Percentiles rank a stretch among this genome's conserved stretches.
Conservation (phyloP, 2,888 invertebrate genomes). For the Papilio elwesi region DNA sequence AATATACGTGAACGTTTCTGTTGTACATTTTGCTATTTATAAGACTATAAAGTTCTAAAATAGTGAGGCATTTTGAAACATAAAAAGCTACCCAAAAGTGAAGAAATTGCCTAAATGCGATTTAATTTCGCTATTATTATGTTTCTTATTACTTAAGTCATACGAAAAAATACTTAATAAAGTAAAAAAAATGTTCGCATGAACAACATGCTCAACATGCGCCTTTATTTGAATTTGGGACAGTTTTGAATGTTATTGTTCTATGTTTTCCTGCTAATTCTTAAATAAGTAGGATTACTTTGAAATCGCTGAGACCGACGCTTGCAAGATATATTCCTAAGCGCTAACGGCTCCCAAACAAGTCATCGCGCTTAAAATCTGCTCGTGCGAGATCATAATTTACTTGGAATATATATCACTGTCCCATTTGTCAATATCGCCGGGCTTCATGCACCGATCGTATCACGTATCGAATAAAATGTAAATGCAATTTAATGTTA, state of each 20-base stretch:
- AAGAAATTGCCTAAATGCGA: too few species aligned
- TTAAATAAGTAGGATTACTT: background rate
- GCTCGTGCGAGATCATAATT: constrained; percentile 19
- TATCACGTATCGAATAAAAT: constrained; percentile 24
- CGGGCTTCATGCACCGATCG: background rate
- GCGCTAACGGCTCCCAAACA: background rate
- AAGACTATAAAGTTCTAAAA: background rate
- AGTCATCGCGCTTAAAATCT: constrained; percentile 14
- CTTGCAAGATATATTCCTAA: background rate
- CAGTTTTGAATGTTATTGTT: too few species aligned
- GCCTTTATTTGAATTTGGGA: too few species aligned
- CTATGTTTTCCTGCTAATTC: too few species aligned
- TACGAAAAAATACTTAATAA: too few species aligned
- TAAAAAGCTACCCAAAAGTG: too few species aligned
- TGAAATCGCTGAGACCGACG: background rate
- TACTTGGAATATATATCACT: constrained; percentile 13
- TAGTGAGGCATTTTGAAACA: too few species aligned
- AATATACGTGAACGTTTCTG: background rate
- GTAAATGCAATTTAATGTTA: constrained; percentile 25
- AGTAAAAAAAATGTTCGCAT: too few species aligned
- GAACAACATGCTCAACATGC: too few species aligned
- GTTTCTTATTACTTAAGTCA: too few species aligned
- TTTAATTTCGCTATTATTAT: too few species aligned
- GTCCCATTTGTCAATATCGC: constrained; percentile 26
- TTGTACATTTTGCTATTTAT: background rate